These are phyloP conservation scores for Orius laevigatus DNA, from an alignment of 1,140 invertebrate genomes.

Conservation along the genomic window DNA sequence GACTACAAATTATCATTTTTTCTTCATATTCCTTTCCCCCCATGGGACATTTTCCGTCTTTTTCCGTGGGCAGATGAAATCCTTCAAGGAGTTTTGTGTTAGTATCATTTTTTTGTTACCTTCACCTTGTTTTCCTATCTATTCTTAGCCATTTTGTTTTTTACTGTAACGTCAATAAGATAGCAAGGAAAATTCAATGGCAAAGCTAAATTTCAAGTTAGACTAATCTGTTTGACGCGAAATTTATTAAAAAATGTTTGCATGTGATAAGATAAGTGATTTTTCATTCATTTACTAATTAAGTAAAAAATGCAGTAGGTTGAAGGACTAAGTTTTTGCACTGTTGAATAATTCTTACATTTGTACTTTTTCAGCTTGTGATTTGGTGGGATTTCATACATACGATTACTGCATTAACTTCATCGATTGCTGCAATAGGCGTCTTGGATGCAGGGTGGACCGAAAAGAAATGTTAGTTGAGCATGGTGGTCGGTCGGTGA, in stretches of 20 bases:
- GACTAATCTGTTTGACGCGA: too few relatives aligned
- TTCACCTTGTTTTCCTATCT: conserved; percentile 5
- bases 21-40: conserved; percentile 80
- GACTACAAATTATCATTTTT: conserved; percentile 75
- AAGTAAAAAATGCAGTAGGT: too few relatives aligned
- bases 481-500: conserved; percentile 66
- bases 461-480: conserved; percentile 73
- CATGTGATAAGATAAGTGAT: too few relatives aligned
- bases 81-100: conserved; percentile 71
- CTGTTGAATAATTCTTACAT: background rate
- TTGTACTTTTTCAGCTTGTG: conserved; percentile 47
- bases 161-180: too few relatives aligned
- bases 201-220: too few relatives aligned
- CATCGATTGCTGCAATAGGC: conserved; percentile 76
- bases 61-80: conserved; percentile 85
- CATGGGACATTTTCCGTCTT: conserved; percentile 79
- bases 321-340: too few relatives aligned
- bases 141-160: too few relatives aligned
- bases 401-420: conserved; percentile 83
- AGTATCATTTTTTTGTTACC: conserved; percentile 18
- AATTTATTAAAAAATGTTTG: too few relatives aligned
- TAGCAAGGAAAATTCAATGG: too few relatives aligned
- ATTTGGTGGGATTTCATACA: conserved; percentile 84
- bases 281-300: too few relatives aligned
- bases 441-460: conserved; percentile 73